Conservation (phyloP, 2,888 invertebrate genomes). For the Scrobipalpa atriplicella region DNA sequence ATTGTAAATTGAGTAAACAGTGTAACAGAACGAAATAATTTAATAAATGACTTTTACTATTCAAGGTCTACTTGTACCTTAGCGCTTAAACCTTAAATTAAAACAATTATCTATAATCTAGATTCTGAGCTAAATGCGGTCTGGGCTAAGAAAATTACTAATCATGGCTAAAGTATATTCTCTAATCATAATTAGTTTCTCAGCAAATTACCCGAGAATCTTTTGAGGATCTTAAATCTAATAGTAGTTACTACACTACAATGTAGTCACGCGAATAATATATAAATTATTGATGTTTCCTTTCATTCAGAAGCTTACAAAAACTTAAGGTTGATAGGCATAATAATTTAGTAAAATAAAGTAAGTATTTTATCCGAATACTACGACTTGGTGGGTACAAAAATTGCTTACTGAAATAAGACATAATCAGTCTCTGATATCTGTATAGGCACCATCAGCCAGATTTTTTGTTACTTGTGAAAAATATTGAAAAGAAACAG, state of each 20-base stretch:
- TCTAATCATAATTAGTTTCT: constrained; percentile 22
- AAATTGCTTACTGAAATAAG: no score
- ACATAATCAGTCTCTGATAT: no score
- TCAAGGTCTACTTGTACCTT: constrained; percentile 5
- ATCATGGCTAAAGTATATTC: neutral
- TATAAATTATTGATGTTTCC: neutral
- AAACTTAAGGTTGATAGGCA: no score
- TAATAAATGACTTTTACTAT: neutral
- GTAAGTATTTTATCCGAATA: no score
- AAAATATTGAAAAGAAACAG: no score
- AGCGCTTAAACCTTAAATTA: constrained; percentile 11
- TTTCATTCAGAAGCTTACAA: neutral
- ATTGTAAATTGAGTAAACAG: neutral
- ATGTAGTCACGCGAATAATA: constrained; percentile 4
- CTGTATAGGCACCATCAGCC: no score
- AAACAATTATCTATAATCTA: constrained; percentile 27
- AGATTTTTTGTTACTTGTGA: no score
- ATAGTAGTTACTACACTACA: no score
- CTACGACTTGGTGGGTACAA: no score
- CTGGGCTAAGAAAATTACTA: neutral
- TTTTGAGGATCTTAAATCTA: neutral
- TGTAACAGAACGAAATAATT: neutral
- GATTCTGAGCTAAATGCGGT: constrained; percentile 12
- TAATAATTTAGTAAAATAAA: no score
- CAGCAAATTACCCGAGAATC: constrained; percentile 17